These are phyloP conservation scores for Tachysurus fulvidraco DNA, from an alignment of 2,113 vertebrate genomes.

Conservation along the genomic window DNA sequence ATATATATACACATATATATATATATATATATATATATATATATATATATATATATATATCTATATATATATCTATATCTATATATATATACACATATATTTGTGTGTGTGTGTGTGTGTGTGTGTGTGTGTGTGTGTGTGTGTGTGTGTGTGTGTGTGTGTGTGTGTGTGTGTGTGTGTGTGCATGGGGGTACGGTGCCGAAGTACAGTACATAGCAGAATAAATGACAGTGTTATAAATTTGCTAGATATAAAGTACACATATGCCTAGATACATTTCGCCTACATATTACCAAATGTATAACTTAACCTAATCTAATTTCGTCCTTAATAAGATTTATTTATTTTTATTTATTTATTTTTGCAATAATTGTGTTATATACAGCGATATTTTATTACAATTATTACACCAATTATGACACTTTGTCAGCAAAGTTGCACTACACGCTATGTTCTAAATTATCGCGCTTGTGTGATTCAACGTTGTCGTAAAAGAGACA, in stretches of 20 bases:
- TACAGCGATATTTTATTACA: neutral
- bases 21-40: neutral
- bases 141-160: no score
- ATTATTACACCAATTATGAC: neutral
- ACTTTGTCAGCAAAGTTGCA: neutral
- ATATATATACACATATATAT: no score
- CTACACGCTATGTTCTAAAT: constrained; percentile 21
- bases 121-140: neutral
- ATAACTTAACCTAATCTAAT: neutral
- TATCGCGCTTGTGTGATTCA: neutral
- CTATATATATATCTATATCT: neutral
- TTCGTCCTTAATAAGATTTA: neutral
- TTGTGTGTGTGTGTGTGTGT: neutral
- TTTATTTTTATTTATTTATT: no score
- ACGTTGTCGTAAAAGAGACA: neutral
- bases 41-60: neutral
- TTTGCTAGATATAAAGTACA: neutral
- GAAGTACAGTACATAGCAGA: neutral
- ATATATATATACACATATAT: neutral
- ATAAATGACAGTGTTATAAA: neutral
- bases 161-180: no score
- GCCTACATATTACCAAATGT: neutral
- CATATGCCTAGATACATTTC: neutral
- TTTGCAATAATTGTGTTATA: no score
- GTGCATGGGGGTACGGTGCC: no score